Percentiles rank a stretch among this genome's conserved stretches.
Evolutionary conservation across 2,797 vertebrate species (phyloP).

Genomic region (Pipistrellus pygmaeus): DNA sequence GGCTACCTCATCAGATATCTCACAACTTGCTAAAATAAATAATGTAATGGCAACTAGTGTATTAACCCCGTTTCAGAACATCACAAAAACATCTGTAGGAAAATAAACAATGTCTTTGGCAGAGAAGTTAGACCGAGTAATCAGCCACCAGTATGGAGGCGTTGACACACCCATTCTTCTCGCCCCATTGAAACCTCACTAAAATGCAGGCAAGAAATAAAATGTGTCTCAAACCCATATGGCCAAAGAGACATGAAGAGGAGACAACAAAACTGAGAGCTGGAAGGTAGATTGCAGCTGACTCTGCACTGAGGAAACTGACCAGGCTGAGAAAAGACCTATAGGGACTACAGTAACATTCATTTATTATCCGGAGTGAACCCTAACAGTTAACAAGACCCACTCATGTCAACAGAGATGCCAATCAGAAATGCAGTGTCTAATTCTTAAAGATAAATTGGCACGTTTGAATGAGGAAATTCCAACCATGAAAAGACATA

Average conservation of each 20-base stretch:
- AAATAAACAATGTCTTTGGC: conserved; percentile 21
- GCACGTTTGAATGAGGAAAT: background rate
- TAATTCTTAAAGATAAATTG: background rate
- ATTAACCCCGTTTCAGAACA: conserved; percentile 23
- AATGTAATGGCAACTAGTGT: background rate
- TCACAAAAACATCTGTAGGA: conserved; percentile 49
- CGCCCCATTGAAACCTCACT: background rate
- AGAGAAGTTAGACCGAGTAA: background rate
- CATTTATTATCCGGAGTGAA: background rate
- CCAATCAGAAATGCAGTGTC: background rate
- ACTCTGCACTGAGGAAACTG: background rate
- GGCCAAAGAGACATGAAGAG: background rate
- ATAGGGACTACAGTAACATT: background rate
- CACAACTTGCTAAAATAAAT: conserved; percentile 19
- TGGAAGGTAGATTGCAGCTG: background rate
- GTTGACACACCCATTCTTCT: background rate
- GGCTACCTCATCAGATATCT: background rate
- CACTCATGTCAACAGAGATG: background rate
- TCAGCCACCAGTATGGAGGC: background rate
- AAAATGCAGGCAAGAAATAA: conserved; percentile 32
- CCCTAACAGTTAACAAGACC: background rate
- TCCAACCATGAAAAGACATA: background rate
- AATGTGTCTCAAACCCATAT: background rate
- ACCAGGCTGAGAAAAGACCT: background rate
- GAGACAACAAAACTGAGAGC: background rate